A percentile compares a stretch with the other conserved stretches of the same genome.
Conservation (phyloP, 2,113 vertebrate species). For the Isurus oxyrinchus region DNA sequence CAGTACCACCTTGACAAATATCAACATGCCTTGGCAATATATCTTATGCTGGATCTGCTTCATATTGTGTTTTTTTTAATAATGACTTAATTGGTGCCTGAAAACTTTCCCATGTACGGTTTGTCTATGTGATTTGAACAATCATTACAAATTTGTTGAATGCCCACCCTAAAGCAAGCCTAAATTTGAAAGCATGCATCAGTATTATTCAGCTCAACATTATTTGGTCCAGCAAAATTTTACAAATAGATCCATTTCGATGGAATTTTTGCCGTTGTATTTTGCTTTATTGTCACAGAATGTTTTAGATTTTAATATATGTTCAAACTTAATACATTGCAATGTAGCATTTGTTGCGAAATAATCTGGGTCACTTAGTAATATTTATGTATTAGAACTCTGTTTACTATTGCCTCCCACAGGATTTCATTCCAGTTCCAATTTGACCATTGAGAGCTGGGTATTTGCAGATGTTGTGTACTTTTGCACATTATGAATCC, state of each 20-base stretch:
- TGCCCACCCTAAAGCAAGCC: not conserved
- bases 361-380: not conserved
- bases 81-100: not conserved
- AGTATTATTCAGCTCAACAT: not conserved
- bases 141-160: not conserved
- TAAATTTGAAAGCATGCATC: not conserved
- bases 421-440: not conserved
- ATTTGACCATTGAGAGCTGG: not conserved
- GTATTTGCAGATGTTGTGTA: not conserved
- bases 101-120: slow-evolving; percentile 12
- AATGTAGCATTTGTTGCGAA: not conserved
- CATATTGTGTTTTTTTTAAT: not conserved
- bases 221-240: not conserved
- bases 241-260: not conserved
- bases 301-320: not conserved
- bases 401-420: not conserved
- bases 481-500: not conserved
- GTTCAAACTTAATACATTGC: not conserved
- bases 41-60: no score
- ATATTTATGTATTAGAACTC: not conserved
- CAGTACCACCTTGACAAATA: not conserved
- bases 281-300: not conserved
- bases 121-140: not conserved
- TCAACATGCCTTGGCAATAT: not conserved
- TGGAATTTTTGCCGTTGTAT: not conserved